Evolutionary conservation across 2,797 vertebrate genomes (phyloP), one percentile per base, ranked within the genome.

Genomic region (Hirundo rustica): DNA sequence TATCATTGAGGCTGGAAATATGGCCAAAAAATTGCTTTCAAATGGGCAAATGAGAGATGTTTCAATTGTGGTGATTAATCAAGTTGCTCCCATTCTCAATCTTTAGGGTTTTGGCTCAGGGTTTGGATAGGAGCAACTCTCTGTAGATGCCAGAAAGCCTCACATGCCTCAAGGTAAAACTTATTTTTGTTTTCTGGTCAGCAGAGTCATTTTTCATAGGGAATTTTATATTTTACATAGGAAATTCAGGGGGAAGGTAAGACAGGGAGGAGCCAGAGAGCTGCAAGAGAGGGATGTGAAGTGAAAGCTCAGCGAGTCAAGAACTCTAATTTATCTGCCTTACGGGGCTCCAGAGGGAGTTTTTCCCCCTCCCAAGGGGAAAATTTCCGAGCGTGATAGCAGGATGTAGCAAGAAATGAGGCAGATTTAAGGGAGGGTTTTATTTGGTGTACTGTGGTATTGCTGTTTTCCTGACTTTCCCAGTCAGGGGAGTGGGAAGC

Each of bases 401-500:
- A 72, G 60, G 57, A 64, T 82, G 16, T 4, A 51, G 64, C 32
- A 42, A 85, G 82, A 71, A 96, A 90, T 6, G 4, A 95, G 92
- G 93, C 78, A 95, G 92, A 91, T 95, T 95, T 87, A 87, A 57
- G 74, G 65, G 64, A 73, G 60, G 20, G 13, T 51, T 89, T 95
- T 94, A 40, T 73, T 57, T 15, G 55, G 40, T 54, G 40, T 18
- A 7, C 40, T 50, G 51, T 4, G 0, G 61, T 14, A 7, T 48
- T 66, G 75, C 54, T 76, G n/a, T 2, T 87, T 45, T 61, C 0
- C 1, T 38, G 67, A 42, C 29, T 89, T 79, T 82, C 51, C 82
- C 45, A 14, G 22, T 10, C 0, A 8, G 30, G 13, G 32, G 9
- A 21, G 13, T 34, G 19, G 42, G 38, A 45, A 25, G 8, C 17